phyloP scores from a whole-genome alignment of 2,797 vertebrate species.

The Zalophus californianus region DNA sequence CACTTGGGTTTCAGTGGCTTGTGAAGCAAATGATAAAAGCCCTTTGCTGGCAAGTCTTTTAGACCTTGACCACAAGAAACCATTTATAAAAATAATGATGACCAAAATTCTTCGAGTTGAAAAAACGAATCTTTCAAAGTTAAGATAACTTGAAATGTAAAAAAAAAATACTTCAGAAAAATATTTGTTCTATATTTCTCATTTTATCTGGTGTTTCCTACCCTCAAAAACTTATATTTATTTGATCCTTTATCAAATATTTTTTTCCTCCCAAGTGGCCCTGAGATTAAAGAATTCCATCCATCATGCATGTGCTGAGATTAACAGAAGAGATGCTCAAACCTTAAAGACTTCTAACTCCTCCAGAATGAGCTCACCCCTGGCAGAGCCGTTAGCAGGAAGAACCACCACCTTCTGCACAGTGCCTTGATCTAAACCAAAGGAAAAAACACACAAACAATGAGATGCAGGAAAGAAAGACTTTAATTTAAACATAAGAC shows the following conservation, averaged over 20 bases:
- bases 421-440: slow-evolving; percentile 93
- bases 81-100: slow-evolving; percentile 64
- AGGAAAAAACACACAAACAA: neutral
- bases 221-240: slow-evolving; percentile 69
- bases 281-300: slow-evolving; percentile 78
- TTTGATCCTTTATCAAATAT: slow-evolving; percentile 79
- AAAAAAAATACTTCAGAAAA: slow-evolving; percentile 56
- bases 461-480: neutral
- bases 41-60: slow-evolving; percentile 55
- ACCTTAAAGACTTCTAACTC: slow-evolving; percentile 99
- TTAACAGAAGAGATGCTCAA: slow-evolving; percentile 78
- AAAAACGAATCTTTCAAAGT: slow-evolving; percentile 71
- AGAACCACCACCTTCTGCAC: slow-evolving; percentile 98
- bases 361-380: slow-evolving; percentile 97
- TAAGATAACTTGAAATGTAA: neutral
- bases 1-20: slow-evolving; percentile 62
- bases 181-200: slow-evolving; percentile 59
- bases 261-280: slow-evolving; percentile 70
- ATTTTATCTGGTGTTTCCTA: slow-evolving; percentile 66
- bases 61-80: slow-evolving; percentile 40
- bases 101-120: slow-evolving; percentile 74
- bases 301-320: slow-evolving; percentile 38
- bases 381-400: slow-evolving; percentile 93
- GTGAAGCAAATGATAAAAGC: slow-evolving; percentile 72
- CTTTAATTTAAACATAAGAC: neutral